Evolutionary conservation across 2,888 invertebrate species (phyloP).

Genomic region (Eilema sororculum): DNA sequence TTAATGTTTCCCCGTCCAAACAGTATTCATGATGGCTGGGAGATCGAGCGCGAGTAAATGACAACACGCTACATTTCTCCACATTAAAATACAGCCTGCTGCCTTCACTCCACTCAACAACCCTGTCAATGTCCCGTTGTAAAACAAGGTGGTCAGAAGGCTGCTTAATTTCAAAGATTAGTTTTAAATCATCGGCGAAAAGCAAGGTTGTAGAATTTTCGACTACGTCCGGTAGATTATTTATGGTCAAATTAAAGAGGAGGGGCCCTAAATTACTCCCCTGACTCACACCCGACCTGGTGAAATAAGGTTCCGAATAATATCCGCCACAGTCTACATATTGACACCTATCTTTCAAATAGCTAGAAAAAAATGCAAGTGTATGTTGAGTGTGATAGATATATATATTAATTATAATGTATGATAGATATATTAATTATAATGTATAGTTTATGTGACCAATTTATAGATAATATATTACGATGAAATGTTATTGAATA

Average conservation of each 20-base stretch:
- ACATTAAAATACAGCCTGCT: constrained; percentile 13
- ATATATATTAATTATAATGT: no score
- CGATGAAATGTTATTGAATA: no score
- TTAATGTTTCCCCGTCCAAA: constrained; percentile 1
- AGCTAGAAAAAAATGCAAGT: constrained; percentile 14
- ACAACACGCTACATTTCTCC: constrained; percentile 9
- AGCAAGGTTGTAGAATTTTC: not conserved
- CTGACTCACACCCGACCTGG: constrained; percentile 18
- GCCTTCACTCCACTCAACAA: not conserved
- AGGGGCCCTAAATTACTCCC: constrained; percentile 14
- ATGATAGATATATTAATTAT: no score
- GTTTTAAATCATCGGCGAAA: constrained; percentile 23
- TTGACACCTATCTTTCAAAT: constrained; percentile 12
- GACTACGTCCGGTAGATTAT: constrained; percentile 9
- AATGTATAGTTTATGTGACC: no score
- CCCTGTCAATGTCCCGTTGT: constrained; percentile 5
- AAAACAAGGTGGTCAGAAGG: not conserved
- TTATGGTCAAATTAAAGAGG: constrained; percentile 14
- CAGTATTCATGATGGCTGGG: constrained; percentile 9
- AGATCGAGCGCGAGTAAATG: not conserved
- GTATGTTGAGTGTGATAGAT: constrained; percentile 14
- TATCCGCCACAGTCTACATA: constrained; percentile 17
- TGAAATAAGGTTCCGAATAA: constrained; percentile 11
- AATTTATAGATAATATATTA: no score
- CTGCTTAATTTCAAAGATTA: not conserved